Conservation (phyloP, 2,113 vertebrate species). For the Poecile atricapillus region DNA sequence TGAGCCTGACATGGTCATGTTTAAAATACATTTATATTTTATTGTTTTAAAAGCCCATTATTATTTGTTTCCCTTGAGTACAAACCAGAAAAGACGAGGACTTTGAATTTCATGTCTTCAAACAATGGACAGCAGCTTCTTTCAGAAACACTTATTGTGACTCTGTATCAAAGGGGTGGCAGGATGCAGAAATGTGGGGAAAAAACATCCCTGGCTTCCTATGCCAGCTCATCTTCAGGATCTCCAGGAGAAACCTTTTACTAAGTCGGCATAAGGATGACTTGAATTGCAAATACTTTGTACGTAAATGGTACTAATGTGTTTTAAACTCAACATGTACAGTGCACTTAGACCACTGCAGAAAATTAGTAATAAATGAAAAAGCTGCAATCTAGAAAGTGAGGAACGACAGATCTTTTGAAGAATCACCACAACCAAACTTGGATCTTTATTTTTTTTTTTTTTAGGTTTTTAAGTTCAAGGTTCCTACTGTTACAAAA, state of each 20-base stretch:
- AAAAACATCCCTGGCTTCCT: not conserved
- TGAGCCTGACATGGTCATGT: slow-evolving; percentile 38
- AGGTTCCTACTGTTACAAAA: slow-evolving; percentile 19
- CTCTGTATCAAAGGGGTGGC: not conserved
- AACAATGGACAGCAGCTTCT: slow-evolving; percentile 52
- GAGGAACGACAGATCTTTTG: slow-evolving; percentile 48
- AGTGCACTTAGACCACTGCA: slow-evolving; percentile 14
- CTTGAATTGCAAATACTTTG: not conserved
- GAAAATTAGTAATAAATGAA: slow-evolving; percentile 60
- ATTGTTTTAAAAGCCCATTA: slow-evolving; percentile 30
- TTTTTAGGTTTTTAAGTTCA: not conserved
- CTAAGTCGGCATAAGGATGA: slow-evolving; percentile 15
- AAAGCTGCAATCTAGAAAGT: slow-evolving; percentile 56
- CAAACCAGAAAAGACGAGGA: slow-evolving; percentile 53
- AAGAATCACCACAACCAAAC: slow-evolving; percentile 1
- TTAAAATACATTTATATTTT: slow-evolving; percentile 52
- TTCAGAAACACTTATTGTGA: not conserved
- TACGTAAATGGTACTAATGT: not conserved
- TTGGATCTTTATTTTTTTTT: not conserved
- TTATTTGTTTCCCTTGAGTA: not conserved
- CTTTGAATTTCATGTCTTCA: slow-evolving; percentile 49
- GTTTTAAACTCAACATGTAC: slow-evolving; percentile 21
- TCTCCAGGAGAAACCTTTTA: not conserved
- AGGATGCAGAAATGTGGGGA: not conserved
- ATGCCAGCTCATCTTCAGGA: not conserved